These are phyloP conservation scores for Vidua macroura DNA, from an alignment of 2,113 vertebrate genomes.

Conservation along the genomic window DNA sequence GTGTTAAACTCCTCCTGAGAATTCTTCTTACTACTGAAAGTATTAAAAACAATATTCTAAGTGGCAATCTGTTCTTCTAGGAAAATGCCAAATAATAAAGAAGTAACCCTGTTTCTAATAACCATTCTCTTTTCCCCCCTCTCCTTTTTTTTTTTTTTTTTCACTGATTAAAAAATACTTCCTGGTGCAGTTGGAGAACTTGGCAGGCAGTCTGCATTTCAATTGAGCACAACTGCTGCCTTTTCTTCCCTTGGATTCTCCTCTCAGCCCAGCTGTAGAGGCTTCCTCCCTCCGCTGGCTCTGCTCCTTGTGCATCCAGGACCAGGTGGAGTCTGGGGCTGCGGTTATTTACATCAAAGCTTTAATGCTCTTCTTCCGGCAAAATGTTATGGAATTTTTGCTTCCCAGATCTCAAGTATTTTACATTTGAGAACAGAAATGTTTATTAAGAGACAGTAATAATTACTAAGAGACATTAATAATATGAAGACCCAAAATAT, in stretches of 20 bases:
- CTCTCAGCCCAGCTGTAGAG: conserved; percentile 45
- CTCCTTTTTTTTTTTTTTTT: fast-evolving
- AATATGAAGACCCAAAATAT: neutral
- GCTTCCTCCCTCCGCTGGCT: conserved; percentile 45
- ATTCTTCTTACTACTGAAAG: neutral
- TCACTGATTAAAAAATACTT: neutral
- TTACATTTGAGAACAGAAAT: neutral
- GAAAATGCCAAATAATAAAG: conserved; percentile 9
- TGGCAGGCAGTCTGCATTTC: conserved; percentile 44
- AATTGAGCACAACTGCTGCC: conserved; percentile 36
- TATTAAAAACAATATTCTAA: neutral
- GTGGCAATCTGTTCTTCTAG: neutral
- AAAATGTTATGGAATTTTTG: neutral
- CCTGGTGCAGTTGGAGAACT: conserved; percentile 34
- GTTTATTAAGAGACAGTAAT: neutral
- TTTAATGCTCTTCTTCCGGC: neutral
- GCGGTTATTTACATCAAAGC: neutral
- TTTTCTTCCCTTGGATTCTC: conserved; percentile 32
- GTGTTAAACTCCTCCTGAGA: neutral
- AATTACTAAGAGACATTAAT: neutral
- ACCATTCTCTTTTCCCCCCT: fast-evolving
- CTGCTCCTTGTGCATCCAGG: neutral
- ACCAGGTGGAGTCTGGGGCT: conserved; percentile 26
- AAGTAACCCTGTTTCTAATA: neutral
- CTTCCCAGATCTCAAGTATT: neutral